Conservation (phyloP, 2,888 invertebrate genomes). For the Carcina quercana region DNA sequence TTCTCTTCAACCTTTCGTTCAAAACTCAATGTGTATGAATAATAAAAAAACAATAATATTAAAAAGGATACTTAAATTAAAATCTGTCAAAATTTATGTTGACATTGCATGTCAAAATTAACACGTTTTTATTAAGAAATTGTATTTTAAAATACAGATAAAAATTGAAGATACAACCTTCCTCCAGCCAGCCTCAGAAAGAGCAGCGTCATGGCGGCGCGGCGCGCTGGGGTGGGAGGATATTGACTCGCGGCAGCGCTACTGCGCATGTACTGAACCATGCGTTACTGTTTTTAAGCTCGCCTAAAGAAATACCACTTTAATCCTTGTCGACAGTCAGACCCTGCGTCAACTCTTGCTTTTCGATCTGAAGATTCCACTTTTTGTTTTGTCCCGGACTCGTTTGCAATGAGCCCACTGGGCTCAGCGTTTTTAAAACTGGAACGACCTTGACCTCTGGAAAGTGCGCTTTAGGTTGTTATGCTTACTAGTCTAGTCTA, state of each 20-base stretch:
- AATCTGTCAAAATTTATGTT: too few relatives aligned
- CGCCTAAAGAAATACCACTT: slow-evolving; percentile 36
- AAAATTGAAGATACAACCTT: too few relatives aligned
- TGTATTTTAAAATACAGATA: too few relatives aligned
- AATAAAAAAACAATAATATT: too few relatives aligned
- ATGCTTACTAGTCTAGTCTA: too few relatives aligned
- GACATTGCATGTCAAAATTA: too few relatives aligned
- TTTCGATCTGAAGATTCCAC: slow-evolving; percentile 2
- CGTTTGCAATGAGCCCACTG: slow-evolving; percentile 1
- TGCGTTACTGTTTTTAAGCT: slow-evolving; percentile 66
- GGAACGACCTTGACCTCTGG: not conserved
- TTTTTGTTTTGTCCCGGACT: slow-evolving; percentile 7
- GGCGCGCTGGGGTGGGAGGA: slow-evolving; percentile 61
- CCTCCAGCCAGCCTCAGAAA: slow-evolving; percentile 29
- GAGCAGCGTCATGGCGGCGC: slow-evolving; percentile 65
- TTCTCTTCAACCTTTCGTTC: too few relatives aligned
- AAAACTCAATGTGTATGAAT: too few relatives aligned
- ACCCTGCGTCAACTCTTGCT: slow-evolving; percentile 10
- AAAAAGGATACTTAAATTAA: too few relatives aligned
- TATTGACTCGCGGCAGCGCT: slow-evolving; percentile 68
- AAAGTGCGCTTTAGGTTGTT: too few relatives aligned
- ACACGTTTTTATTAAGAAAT: too few relatives aligned
- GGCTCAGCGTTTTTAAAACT: not conserved
- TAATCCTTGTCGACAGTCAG: slow-evolving; percentile 31
- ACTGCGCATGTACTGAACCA: slow-evolving; percentile 67